These are phyloP conservation scores for Drosophila arawakana DNA, from an alignment of 1,140 invertebrate genomes.

Conservation along the genomic window DNA sequence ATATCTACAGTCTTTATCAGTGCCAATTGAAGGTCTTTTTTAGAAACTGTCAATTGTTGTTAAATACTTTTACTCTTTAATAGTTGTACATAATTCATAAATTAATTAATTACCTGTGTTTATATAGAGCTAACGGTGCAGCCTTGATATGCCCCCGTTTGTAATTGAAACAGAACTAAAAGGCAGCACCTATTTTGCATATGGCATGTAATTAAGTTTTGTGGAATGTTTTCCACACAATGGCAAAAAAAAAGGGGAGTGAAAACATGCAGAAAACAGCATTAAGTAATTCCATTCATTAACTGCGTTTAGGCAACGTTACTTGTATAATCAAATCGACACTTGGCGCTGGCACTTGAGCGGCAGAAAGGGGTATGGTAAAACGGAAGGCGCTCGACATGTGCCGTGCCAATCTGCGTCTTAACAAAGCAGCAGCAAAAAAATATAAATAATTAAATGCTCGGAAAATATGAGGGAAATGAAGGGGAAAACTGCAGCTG, in stretches of 20 bases:
- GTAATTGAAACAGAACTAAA: not conserved
- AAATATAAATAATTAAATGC: not conserved
- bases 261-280: not conserved
- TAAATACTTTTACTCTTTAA: not conserved
- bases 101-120: not conserved
- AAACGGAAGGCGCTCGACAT: conserved; percentile 12
- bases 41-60: conserved; percentile 3
- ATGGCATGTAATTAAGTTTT: conserved; percentile 14
- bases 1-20: conserved; percentile 21
- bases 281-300: conserved; percentile 67
- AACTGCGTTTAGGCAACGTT: conserved; percentile 49
- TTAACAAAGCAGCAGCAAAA: conserved; percentile 30
- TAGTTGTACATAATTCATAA: not conserved
- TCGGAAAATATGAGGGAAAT: conserved; percentile 2
- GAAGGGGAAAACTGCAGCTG: conserved; percentile 31
- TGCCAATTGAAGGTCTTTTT: not conserved
- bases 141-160: conserved; percentile 10
- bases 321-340: conserved; percentile 73
- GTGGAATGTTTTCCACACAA: not conserved
- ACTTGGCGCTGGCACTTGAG: conserved; percentile 54
- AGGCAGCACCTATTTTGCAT: conserved; percentile 22
- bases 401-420: conserved; percentile 42
- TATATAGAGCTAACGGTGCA: conserved; percentile 5
- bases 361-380: not conserved
- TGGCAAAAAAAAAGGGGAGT: not conserved